Base-by-base conservation (phyloP, 2,888 invertebrate species). In the Oeneis ivallda region DNA sequence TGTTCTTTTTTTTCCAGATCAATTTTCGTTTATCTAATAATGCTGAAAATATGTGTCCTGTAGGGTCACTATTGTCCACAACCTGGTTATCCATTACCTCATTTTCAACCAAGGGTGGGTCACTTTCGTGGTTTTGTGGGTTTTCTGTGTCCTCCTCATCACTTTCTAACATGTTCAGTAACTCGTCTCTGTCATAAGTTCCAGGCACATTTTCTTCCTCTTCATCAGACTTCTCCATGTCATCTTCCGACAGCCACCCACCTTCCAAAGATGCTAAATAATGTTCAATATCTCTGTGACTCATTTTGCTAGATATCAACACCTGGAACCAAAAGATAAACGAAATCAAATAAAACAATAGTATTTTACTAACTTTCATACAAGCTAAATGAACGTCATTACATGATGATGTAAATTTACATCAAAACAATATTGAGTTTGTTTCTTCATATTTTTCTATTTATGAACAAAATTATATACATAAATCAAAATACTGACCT, bases 241-340 rank as follows among this genome's bases (percentile, higher is more conserved):
- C 43, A 19, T 57, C 41, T n/a, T 57, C 19, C 17, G 57, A 57
- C 41, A 57, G 57, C 57, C 57, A 57, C 57, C 57, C 43, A 57
- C 17, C 17, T 19, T 32, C 37, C 37, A 37, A 37, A 37, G 32
- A 59, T 47, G 59, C 32, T 45, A 59, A 59, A 59, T 47, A 59
- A 45, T 32, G 19, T 59, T 59, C 59, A 59, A 47, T 59, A 26
- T 59, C 47, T 59, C 26, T 45, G 45, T 59, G 26, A 59, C 45
- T 59, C 59, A 59, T 59, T 59, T 11, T 59, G 59, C 19, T n/a
- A 47, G n/a, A 59, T 59, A 59, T 59, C 49, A 47, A 32, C 45
- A 45, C 59, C 59, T 59, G 26, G 26, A 59, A 45, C 59, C 37
- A 37, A 37, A 37, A 37, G 37, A 37, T 37, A 37, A 37, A 37